These are phyloP conservation scores for Globicephala melas DNA, from an alignment of 2,113 vertebrate species.

Conservation along the genomic window DNA sequence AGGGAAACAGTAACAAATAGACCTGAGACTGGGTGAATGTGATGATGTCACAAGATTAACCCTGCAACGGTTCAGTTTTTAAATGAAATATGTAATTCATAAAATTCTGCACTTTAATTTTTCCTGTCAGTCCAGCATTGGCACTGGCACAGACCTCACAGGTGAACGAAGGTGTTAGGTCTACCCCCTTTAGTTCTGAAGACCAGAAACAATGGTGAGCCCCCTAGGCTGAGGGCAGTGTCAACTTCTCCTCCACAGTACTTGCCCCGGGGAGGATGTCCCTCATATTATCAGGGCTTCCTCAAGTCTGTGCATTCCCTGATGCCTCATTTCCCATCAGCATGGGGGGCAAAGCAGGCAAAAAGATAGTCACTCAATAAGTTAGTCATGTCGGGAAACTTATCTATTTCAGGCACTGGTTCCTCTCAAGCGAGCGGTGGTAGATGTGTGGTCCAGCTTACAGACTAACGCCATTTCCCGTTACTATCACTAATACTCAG, in stretches of 20 bases:
- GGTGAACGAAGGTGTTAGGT: neutral
- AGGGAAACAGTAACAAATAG: neutral
- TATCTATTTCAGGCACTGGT: constrained; percentile 11
- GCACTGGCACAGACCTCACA: neutral
- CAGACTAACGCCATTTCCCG: neutral
- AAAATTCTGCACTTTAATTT: neutral
- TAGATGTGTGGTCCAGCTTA: neutral
- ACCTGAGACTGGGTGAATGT: neutral
- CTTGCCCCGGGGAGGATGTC: neutral
- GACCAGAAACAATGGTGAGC: neutral
- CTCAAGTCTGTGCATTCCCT: neutral
- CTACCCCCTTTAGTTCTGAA: neutral
- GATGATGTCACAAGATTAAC: neutral
- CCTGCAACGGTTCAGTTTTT: neutral
- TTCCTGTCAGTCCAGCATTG: too few relatives aligned
- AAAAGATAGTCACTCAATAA: neutral
- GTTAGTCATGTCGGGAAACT: constrained; percentile 34
- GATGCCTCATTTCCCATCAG: constrained; percentile 50
- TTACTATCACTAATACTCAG: neutral
- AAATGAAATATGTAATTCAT: neutral
- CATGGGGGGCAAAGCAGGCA: neutral
- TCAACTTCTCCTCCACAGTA: neutral
- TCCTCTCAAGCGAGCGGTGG: constrained; percentile 15
- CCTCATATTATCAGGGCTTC: neutral
- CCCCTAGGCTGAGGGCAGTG: neutral